Conservation (phyloP, 2,113 vertebrate species). For the Ochotona curzoniae region DNA sequence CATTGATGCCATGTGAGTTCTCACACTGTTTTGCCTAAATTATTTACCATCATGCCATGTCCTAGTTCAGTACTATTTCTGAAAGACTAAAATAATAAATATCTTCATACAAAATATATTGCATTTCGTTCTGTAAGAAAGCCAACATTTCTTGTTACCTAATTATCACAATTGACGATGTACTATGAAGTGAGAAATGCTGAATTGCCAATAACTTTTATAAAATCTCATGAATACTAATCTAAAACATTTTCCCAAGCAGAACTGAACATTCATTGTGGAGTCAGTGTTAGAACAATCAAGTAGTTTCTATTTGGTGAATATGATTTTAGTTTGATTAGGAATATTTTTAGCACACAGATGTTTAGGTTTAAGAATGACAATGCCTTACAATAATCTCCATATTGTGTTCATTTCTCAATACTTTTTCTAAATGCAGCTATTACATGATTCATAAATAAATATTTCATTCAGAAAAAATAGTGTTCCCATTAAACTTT, state of each 20-base stretch:
- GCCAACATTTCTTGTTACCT: slow-evolving; percentile 39
- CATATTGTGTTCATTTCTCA: not conserved
- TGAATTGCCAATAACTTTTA: slow-evolving; percentile 50
- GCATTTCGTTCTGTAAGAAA: slow-evolving; percentile 41
- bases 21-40: not conserved
- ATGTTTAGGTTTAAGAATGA: slow-evolving; percentile 1
- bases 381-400: not conserved
- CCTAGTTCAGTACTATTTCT: not conserved
- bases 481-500: not conserved
- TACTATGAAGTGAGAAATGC: slow-evolving; percentile 45
- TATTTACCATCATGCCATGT: not conserved
- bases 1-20: not conserved
- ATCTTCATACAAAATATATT: not conserved
- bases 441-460: not conserved
- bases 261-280: slow-evolving; percentile 29
- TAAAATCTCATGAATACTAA: slow-evolving; percentile 31
- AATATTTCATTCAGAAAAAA: not conserved
- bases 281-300: not conserved
- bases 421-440: not conserved
- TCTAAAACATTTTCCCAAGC: slow-evolving; percentile 28
- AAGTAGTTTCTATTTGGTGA: not conserved
- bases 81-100: not conserved
- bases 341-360: not conserved
- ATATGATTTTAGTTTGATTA: slow-evolving; percentile 41
- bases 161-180: not conserved